Evolutionary conservation across 2,888 invertebrate genomes (phyloP).

Genomic region (Xylota segnis): DNA sequence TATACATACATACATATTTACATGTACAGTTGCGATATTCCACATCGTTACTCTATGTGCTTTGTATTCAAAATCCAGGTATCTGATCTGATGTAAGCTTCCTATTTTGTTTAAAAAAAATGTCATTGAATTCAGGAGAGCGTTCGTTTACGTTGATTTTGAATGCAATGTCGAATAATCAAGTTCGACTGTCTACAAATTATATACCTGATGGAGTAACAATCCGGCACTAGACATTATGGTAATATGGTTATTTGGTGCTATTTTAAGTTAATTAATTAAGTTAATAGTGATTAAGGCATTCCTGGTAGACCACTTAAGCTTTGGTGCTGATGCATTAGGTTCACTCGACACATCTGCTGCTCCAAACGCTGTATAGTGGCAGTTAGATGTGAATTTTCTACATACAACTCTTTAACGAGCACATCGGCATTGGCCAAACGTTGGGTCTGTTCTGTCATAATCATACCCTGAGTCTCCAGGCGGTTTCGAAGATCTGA

Average conservation of each 20-base stretch:
- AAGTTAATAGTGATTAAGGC: constrained; percentile 78
- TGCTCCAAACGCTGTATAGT: constrained; percentile 85
- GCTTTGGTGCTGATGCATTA: constrained; percentile 83
- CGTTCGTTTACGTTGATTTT: constrained; percentile 6
- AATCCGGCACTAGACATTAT: constrained; percentile 61
- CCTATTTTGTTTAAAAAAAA: not conserved
- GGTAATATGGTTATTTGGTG: constrained; percentile 67
- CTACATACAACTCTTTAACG: constrained; percentile 93
- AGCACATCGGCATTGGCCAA: constrained; percentile 90
- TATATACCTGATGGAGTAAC: constrained; percentile 68
- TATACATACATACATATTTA: constrained; percentile 58
- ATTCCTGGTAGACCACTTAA: constrained; percentile 79
- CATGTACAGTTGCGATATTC: constrained; percentile 40
- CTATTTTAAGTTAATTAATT: constrained; percentile 47
- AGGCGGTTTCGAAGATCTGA: constrained; percentile 85
- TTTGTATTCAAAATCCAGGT: not conserved
- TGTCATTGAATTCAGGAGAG: constrained; percentile 30
- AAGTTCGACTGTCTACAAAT: constrained; percentile 56
- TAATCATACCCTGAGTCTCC: constrained; percentile 84
- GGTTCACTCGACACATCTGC: constrained; percentile 82
- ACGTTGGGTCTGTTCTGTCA: constrained; percentile 87
- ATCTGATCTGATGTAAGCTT: constrained; percentile 10
- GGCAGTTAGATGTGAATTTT: constrained; percentile 91
- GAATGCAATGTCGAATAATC: constrained; percentile 18
- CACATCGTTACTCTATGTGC: constrained; percentile 26